Evolutionary conservation across 2,888 invertebrate species (phyloP), one percentile per base, ranked within the genome.

Genomic region (Cremastinae sp.): DNA sequence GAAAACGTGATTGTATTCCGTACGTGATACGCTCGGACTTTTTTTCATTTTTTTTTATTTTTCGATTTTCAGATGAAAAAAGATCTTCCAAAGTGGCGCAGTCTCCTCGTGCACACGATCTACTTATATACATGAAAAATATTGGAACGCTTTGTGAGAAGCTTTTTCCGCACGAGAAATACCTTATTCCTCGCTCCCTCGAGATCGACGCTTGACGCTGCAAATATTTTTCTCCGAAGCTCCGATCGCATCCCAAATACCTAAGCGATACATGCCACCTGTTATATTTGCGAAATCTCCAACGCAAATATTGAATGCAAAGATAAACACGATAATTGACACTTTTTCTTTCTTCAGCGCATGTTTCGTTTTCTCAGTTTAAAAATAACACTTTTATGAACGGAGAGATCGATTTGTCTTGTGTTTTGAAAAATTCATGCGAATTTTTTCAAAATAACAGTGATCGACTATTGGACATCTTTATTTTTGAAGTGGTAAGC

Each of bases 1-100:
- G 49, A 61, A 78, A 76, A 78, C 78, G 69, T 74, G 78, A 75
- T 80, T 83, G 75, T 83, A 83, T 81, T 83, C 82, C 74, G 78
- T 81, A 84, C 83, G 83, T 83, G 83, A 80, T 81, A 81, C 81
- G 55, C 80, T 75, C 77, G 71, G 49, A 20, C 66, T 16, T 65
- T 62, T 69, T 58, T 58, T 59, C 43, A 59, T 39, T 49, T 55
- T 64, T 56, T 51, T 66, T 45, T 37, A 55, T 45, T 37, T 20
- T 55, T 51, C 59, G 9, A 49, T 75, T 72, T 51, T 37, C 47
- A 70, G 66, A 70, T 37, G 65, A 73, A 80, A 79, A 78, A 79
- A 71, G 65, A 71, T 70, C 55, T 59, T 61, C 28, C 28, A 28
- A 28, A 28, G 56, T 59, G 51, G 61, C 45, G 37, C 49, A 51